A percentile compares a stretch with the other conserved stretches of the same genome.
Conservation (phyloP, 2,113 vertebrate species). For the Phalacrocorax pelagicus region DNA sequence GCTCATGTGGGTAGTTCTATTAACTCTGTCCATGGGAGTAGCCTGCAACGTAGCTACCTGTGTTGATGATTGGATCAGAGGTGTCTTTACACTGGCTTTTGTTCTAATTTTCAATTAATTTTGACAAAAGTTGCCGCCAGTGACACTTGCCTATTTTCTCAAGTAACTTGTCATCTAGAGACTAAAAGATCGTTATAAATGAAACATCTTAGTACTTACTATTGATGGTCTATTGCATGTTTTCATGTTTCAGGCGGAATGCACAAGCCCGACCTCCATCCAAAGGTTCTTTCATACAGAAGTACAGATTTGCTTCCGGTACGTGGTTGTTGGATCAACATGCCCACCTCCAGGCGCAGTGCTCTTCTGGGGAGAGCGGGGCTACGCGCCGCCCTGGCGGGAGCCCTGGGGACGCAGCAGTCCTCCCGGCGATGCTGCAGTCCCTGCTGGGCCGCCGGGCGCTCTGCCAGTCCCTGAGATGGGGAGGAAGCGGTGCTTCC, state of each 20-base stretch:
- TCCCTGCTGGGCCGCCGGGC: neutral
- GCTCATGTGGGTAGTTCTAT: neutral
- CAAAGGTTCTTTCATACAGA: constrained; percentile 77
- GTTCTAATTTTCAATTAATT: neutral
- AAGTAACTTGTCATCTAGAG: neutral
- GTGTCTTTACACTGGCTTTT: neutral
- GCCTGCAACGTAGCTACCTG: neutral
- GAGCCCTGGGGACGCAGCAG: neutral
- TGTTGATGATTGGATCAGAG: neutral
- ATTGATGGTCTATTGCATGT: neutral
- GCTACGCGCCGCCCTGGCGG: fast-evolving
- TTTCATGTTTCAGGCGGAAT: constrained; percentile 47
- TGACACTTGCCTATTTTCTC: neutral
- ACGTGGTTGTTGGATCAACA: neutral
- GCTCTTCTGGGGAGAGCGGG: neutral
- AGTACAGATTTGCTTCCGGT: constrained; percentile 76
- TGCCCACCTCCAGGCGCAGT: neutral
- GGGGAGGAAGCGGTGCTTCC: neutral
- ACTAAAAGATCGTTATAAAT: neutral
- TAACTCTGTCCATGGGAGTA: neutral
- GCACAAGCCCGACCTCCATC: neutral
- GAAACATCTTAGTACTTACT: neutral
- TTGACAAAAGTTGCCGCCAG: neutral
- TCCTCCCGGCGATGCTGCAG: fast-evolving
- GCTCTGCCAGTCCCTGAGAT: neutral